A percentile compares a stretch with the other conserved stretches of the same genome.
phyloP scores from a whole-genome alignment of 1,140 invertebrate genomes.

The Delia radicum region DNA sequence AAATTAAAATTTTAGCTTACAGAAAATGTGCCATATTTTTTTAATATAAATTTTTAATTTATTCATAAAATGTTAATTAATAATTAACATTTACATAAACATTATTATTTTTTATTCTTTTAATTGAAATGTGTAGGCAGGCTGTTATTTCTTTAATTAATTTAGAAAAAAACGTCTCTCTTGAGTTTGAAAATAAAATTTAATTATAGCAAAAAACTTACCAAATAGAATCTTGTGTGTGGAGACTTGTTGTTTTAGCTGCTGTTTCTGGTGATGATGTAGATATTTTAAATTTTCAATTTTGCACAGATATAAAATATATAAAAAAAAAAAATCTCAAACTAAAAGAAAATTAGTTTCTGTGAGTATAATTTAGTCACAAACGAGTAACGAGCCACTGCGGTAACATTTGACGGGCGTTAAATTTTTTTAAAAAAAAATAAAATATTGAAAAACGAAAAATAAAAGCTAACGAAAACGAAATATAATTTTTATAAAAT shows the following conservation, averaged over 20 bases:
- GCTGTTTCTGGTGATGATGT: not conserved
- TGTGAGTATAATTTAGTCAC: conserved; percentile 7
- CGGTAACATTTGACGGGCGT: conserved; percentile 16
- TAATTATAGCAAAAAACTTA: not conserved
- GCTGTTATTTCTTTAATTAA: not conserved
- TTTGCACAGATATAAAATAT: conserved; percentile 7
- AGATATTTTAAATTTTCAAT: conserved; percentile 22
- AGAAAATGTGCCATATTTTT: too few relatives aligned
- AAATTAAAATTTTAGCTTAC: too few relatives aligned
- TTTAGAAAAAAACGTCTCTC: not conserved
- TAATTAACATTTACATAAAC: not conserved
- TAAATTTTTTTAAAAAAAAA: not conserved
- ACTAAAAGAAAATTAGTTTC: conserved; percentile 13
- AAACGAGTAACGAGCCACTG: conserved; percentile 21
- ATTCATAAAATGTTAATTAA: not conserved
- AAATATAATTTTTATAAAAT: conserved; percentile 8
- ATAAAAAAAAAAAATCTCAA: not conserved
- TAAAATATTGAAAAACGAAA: not conserved
- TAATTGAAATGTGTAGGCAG: not conserved
- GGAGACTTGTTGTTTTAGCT: not conserved
- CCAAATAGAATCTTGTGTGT: conserved; percentile 1
- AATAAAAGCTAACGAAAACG: conserved; percentile 6
- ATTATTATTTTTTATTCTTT: not conserved
- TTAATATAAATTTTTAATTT: not conserved
- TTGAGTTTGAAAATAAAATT: not conserved